Conservation (phyloP, 2,888 invertebrate species). For the Neoitamus cyanurus region DNA sequence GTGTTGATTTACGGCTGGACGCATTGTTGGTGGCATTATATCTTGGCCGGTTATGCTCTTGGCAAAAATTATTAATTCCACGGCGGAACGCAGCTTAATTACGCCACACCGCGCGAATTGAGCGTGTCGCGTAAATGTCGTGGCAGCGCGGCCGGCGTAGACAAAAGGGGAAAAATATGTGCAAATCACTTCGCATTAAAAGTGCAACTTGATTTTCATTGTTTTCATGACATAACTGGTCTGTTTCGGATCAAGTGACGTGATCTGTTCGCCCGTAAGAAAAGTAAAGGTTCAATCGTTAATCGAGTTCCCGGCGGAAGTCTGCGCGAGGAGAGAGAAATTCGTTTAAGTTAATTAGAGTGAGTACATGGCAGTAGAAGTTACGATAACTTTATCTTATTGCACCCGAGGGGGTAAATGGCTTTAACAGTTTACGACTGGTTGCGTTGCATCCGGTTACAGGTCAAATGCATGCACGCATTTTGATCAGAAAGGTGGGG, state of each 20-base stretch:
- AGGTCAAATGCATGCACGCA: too few relatives aligned
- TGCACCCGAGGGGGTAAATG: too few relatives aligned
- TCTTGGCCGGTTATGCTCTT: background rate
- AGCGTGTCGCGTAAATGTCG: slow-evolving; percentile 26
- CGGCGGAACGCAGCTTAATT: slow-evolving; percentile 10
- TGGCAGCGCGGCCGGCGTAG: background rate
- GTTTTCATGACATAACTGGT: background rate
- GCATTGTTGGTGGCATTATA: background rate
- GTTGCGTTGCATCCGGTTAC: too few relatives aligned
- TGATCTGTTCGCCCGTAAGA: background rate
- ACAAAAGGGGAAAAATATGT: background rate
- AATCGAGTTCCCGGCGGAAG: background rate
- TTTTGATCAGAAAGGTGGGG: too few relatives aligned
- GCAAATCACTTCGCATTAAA: slow-evolving; percentile 26
- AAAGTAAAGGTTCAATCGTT: background rate
- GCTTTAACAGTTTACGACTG: too few relatives aligned
- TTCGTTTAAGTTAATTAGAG: background rate
- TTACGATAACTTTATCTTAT: too few relatives aligned
- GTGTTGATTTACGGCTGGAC: background rate
- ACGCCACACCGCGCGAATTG: slow-evolving; percentile 12
- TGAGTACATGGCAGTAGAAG: too few relatives aligned
- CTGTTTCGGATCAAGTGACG: background rate
- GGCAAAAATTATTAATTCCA: slow-evolving; percentile 13
- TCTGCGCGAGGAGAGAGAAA: background rate
- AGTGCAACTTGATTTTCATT: slow-evolving; percentile 11